These are phyloP conservation scores for Parambassis ranga DNA, from an alignment of 2,797 vertebrate genomes.

Conservation along the genomic window DNA sequence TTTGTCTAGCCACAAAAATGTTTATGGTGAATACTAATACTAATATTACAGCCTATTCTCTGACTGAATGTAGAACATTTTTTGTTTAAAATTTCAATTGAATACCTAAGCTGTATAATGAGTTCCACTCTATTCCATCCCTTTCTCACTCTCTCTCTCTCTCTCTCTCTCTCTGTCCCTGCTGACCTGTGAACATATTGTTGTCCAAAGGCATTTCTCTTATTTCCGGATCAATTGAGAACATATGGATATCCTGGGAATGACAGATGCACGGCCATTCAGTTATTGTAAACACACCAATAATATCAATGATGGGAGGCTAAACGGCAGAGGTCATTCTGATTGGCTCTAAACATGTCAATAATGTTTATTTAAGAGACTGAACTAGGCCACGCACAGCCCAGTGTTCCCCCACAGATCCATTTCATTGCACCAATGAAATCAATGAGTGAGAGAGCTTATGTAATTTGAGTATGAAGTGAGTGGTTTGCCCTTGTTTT, in stretches of 20 bases:
- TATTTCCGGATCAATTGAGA: slow-evolving; percentile 46
- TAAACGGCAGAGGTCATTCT: slow-evolving; percentile 60
- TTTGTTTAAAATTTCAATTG: not conserved
- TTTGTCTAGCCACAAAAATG: not conserved
- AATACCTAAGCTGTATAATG: not conserved
- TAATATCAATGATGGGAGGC: slow-evolving; percentile 64
- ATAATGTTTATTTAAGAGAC: slow-evolving; percentile 69
- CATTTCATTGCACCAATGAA: slow-evolving; percentile 52
- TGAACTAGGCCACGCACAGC: slow-evolving; percentile 14
- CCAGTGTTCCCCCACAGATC: slow-evolving; percentile 30
- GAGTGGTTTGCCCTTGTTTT: slow-evolving; percentile 45
- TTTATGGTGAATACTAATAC: no score
- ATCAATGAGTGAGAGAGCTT: slow-evolving; percentile 49
- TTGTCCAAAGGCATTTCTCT: slow-evolving; percentile 63
- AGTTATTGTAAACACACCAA: slow-evolving; percentile 69
- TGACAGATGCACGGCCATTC: slow-evolving; percentile 52
- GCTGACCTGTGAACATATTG: slow-evolving; percentile 35
- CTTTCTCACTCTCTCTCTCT: not conserved
- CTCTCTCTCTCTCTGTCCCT: not conserved
- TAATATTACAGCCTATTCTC: not conserved
- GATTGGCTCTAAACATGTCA: slow-evolving; percentile 68
- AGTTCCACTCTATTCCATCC: not conserved
- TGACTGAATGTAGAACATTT: not conserved
- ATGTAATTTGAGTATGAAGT: slow-evolving; percentile 60
- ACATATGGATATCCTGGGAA: slow-evolving; percentile 53